These are phyloP conservation scores for Matsumyia berberina DNA, from an alignment of 2,888 invertebrate genomes.

Conservation along the genomic window DNA sequence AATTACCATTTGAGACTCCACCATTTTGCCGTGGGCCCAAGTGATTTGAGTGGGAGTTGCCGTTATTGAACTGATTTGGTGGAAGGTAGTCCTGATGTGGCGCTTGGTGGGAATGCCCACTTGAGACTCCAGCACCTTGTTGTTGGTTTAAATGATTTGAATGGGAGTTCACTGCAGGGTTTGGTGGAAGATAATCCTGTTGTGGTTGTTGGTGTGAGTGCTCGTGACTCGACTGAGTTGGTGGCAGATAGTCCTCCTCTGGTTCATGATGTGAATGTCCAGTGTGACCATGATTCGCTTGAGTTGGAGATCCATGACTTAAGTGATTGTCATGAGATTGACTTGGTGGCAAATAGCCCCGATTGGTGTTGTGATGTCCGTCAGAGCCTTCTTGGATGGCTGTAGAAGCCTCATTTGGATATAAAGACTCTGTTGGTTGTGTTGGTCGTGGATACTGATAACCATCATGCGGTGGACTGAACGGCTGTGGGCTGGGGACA, in stretches of 20 bases:
- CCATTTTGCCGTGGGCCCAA: too few relatives aligned
- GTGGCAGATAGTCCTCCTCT: constrained; percentile 13
- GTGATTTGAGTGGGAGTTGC: too few relatives aligned
- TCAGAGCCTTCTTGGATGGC: neutral
- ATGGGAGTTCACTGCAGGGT: neutral
- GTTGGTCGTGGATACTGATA: constrained; percentile 27
- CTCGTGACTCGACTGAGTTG: constrained; percentile 1
- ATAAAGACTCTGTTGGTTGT: neutral
- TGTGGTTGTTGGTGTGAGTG: neutral
- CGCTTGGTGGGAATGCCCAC: neutral
- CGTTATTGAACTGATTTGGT: too few relatives aligned
- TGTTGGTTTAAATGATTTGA: too few relatives aligned
- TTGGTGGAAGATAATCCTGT: constrained; percentile 8
- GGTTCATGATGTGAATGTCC: neutral
- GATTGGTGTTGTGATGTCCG: neutral
- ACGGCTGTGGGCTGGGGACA: neutral
- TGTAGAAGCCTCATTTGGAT: neutral
- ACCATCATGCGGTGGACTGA: constrained; percentile 4
- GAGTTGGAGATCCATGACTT: neutral
- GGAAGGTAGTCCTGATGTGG: too few relatives aligned
- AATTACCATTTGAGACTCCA: neutral
- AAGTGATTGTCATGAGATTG: neutral
- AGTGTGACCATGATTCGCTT: neutral
- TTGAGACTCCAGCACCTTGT: too few relatives aligned
- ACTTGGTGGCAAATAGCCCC: constrained; percentile 20